Evolutionary conservation across 2,113 vertebrate genomes (phyloP).

Genomic region (Neoarius graeffei): DNA sequence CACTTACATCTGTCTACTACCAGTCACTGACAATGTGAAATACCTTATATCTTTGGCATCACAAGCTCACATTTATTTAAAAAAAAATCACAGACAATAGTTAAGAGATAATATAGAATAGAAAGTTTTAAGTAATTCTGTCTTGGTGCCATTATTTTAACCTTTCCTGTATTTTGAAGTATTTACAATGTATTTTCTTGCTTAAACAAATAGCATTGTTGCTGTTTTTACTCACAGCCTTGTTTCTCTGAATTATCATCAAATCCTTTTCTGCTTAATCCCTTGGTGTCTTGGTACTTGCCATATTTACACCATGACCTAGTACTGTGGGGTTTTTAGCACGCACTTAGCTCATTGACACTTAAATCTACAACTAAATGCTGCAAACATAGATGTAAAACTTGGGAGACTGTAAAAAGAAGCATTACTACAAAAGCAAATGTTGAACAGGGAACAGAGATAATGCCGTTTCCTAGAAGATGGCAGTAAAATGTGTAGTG

Average conservation of each 20-base stretch:
- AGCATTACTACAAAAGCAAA: slow-evolving; percentile 57
- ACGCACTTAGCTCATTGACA: slow-evolving; percentile 57
- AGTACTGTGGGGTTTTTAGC: slow-evolving; percentile 43
- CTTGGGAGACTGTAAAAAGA: slow-evolving; percentile 42
- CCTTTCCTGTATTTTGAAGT: neutral
- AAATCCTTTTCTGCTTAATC: neutral
- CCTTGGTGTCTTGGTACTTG: neutral
- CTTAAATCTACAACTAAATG: neutral
- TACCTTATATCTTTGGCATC: neutral
- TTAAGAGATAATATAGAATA: no score
- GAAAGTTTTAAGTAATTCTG: neutral
- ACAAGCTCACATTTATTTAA: neutral
- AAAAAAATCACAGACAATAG: neutral
- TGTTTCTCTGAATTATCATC: neutral
- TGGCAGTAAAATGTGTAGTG: slow-evolving; percentile 51
- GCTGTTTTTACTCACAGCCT: neutral
- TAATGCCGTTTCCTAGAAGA: slow-evolving; percentile 52
- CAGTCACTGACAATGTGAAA: neutral
- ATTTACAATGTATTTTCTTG: neutral
- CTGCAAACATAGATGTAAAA: neutral
- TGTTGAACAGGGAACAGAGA: slow-evolving; percentile 52
- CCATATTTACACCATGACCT: slow-evolving; percentile 2
- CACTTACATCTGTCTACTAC: no score
- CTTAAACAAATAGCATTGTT: neutral
- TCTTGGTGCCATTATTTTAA: neutral